Percentiles rank a stretch among this genome's conserved stretches.
Evolutionary conservation across 2,888 invertebrate species (phyloP).

Genomic region (Nomada goodeniana): DNA sequence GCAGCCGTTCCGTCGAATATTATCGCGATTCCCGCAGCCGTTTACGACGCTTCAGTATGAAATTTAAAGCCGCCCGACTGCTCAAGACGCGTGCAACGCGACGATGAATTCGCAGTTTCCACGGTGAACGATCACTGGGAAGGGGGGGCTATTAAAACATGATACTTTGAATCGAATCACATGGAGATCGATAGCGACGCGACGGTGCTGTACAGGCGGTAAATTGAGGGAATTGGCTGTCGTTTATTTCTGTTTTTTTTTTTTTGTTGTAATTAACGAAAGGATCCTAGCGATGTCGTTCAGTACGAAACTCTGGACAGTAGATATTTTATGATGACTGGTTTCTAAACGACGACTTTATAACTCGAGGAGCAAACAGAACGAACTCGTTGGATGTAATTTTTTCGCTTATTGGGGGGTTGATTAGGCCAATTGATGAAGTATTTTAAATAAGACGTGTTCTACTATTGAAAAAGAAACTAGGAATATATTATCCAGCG

Average conservation of each 20-base stretch:
- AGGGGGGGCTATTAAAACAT: conserved; percentile 9
- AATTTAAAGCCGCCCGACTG: conserved; percentile 12
- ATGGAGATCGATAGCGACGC: neutral
- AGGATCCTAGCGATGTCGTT: neutral
- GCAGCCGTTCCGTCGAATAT: conserved; percentile 40
- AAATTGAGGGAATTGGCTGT: no score
- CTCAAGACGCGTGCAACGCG: neutral
- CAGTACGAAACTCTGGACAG: neutral
- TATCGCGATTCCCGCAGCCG: conserved; percentile 41
- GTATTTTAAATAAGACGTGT: no score
- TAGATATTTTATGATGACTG: neutral
- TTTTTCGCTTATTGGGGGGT: no score
- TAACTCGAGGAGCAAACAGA: neutral
- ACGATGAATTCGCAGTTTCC: conserved; percentile 21
- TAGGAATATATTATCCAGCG: no score
- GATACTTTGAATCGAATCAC: neutral
- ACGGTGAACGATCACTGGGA: neutral
- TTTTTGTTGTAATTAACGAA: neutral
- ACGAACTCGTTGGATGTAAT: no score
- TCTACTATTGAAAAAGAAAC: no score
- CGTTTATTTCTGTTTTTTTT: neutral
- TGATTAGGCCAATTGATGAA: no score
- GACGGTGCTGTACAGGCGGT: neutral
- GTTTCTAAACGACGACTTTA: neutral
- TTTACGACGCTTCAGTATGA: conserved; percentile 33